Base-by-base conservation (phyloP, 2,888 invertebrate genomes). In the Nomada goodeniana region DNA sequence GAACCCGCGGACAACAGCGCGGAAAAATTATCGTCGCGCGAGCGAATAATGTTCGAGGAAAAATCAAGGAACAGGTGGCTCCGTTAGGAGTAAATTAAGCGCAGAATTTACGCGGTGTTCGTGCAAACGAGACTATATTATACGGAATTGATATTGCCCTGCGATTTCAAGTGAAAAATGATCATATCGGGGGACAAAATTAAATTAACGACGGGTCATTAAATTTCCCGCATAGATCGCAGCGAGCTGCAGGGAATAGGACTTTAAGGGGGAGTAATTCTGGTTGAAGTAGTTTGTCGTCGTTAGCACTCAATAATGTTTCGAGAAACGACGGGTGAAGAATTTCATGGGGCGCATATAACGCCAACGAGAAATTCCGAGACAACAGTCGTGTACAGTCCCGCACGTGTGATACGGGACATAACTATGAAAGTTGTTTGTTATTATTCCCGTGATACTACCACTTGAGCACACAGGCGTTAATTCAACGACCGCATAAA, bases 121-220 rank as follows among this genome's bases (percentile, higher is more conserved):
- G 53, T 55, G 44, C 55, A 76, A 75, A 67, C 65, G 65, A 36
- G 77, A 77, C 61, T 50, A 47, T 59, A 42, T 53, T 71, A 71
- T 67, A 55, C 42, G 76, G 26, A 53, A 67, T 68, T 68, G 67
- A 76, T 76, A 78, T 76, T 61, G 36, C 78, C 47, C n/a, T 26
- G n/a, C 57, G 36, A 76, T 76, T 78, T 76, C 23, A 15, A 15
- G 50, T 78, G 78, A 78, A 78, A 78, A 78, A 78, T 78, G 61
- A 55, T 29, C 61, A 36, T 50, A 47, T 76, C 76, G 76, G 55
- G 55, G 29, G 47, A 76, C 60, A 76, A 67, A 76, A 78, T 78
- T 67, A 76, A 67, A 78, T 78, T 76, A 76, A 78, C 67, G 78
- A 61, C 47, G n/a, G 13, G 23, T 5, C 60, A 68, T 76, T 78